Evolutionary conservation across 2,797 vertebrate genomes (phyloP), one percentile per base, ranked within the genome.

Genomic region (Myotis daubentonii): DNA sequence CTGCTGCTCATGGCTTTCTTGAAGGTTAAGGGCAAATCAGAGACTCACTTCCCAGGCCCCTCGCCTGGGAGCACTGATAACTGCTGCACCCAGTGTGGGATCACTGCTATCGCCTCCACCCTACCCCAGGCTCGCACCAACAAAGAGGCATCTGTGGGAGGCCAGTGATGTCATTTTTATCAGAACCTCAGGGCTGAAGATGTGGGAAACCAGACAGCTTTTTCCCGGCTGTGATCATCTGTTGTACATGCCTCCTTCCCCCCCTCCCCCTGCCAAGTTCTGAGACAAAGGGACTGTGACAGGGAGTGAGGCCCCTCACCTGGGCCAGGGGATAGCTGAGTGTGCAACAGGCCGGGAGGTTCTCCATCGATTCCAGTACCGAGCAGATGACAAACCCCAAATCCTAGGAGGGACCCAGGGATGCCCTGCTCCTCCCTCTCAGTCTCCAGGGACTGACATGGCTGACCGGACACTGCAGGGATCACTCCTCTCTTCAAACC

Each of bases 51-150:
- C 22, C 9, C 66, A 49, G 16, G 10, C 12, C 55, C 0, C 15
- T 19, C n/a, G 3, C 3, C 13, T n/a, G 25, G 17, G 51, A 88
- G 62, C 20, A 2, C 86, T 4, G 60, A 47, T 15, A 78, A 53
- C 33, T n/a, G 0, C 1, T 12, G 38, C 0, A 0, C 28, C 60
- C 16, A 0, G 19, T 3, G 11, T 9, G 12, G n/a, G 30, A 10
- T 62, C 6, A 8, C 76, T 16, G 28, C 28, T 19, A 0, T 10
- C 6, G 9, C 15, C 25, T 74, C 38, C 1, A 44, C 25, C 30
- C 65, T 3, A 60, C 57, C 55, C 15, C 12, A n/a, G 82, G 65
- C 65, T 65, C 25, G 2, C 38, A 55, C 1, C 7, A 53, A 74
- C 57, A 47, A 55, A 6, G n/a, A 25, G 19, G 55, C 68, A 81